Conservation (phyloP, 2,113 vertebrate genomes). For the Tringa solitaria region DNA sequence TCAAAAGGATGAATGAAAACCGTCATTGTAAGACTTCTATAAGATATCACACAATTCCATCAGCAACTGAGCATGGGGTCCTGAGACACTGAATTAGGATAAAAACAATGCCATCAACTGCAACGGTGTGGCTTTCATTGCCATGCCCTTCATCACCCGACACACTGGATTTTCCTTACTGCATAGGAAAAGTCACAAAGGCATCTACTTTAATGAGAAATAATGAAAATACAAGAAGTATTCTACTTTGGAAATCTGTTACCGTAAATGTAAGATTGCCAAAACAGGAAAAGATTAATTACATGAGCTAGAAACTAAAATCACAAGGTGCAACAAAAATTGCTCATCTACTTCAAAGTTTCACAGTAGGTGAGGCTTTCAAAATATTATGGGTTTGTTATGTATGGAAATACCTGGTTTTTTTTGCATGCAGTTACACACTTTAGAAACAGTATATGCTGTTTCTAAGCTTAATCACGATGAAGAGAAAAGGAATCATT, state of each 20-base stretch:
- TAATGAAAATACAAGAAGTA: not conserved
- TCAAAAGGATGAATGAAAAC: not conserved
- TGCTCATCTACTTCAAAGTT: not conserved
- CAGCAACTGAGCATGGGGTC: not conserved
- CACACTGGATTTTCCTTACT: not conserved
- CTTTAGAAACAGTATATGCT: not conserved
- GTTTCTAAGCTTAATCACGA: not conserved
- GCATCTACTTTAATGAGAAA: not conserved
- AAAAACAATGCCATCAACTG: not conserved
- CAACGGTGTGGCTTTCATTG: accelerated
- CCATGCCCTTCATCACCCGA: not conserved
- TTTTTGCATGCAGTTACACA: not conserved
- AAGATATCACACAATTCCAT: not conserved
- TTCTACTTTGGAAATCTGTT: not conserved
- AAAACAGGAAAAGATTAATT: not conserved
- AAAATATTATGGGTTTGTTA: not conserved
- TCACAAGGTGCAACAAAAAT: not conserved
- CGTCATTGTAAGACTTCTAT: not conserved
- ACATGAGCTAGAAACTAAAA: not conserved
- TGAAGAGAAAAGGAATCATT: not conserved
- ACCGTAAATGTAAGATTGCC: not conserved
- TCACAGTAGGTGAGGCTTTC: not conserved
- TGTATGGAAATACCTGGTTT: not conserved
- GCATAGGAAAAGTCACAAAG: not conserved
- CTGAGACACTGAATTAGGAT: not conserved